Base-by-base conservation (phyloP, 2,113 vertebrate species). In the Onychostruthus taczanowskii region DNA sequence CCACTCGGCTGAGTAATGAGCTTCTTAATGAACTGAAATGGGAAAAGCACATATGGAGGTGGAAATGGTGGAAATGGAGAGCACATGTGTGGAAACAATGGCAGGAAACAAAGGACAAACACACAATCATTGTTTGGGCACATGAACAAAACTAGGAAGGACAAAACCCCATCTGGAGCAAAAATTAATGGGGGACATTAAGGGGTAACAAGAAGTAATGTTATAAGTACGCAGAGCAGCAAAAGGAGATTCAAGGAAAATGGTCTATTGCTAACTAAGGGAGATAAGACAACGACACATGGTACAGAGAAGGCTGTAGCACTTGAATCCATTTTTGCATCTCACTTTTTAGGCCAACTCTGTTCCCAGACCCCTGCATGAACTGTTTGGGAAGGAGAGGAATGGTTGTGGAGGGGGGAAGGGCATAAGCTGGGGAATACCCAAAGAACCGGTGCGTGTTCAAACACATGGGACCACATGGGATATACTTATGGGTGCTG, bases 1-100 rank as follows among this genome's bases (percentile, higher is more conserved):
- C n/a, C 59, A 74, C 22, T 62, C 62, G 22, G 50, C 43, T 62
- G 31, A 90, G 39, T 37, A 81, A 81, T 18, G 30, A 87, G 69
- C 44, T 89, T 91, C 61, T 50, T 84, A 67, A 78, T 53, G n/a
- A 93, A 84, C 43, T 70, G 58, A 89, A 91, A 93, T 72, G 61
- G 62, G 66, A 89, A 95, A 94, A 87, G 47, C 72, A 90, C 31
- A 69, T 31, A 79, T 18, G n/a, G 86, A 90, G 41, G 69, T 85
- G 58, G 88, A 89, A 94, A 82, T 53, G 19, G 62, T 90, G 92
- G 94, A 93, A 95, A 94, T 72, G 24, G 31, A 84, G 66, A 91
- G 47, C 27, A 43, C 30, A 23, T 33, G 62, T 22, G 58, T 84
- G 49, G 52, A 82, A 69, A 89, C 81, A 91, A 92, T 63, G 64